These are phyloP conservation scores for Poeciliopsis retropinna DNA, from an alignment of 2,113 vertebrate species.

Conservation along the genomic window DNA sequence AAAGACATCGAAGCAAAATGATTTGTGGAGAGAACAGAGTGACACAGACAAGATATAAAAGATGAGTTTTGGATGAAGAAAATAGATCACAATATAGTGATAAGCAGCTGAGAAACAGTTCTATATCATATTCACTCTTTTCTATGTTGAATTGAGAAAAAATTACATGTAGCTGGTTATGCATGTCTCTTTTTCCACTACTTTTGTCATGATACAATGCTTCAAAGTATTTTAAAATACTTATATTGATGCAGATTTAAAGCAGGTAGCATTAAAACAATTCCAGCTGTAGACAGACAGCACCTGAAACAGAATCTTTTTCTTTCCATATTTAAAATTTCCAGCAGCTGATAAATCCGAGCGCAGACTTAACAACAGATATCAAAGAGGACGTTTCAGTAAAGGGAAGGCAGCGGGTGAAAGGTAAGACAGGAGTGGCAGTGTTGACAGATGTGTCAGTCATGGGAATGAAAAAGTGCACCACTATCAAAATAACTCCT, in stretches of 20 bases:
- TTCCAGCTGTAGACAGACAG: slow-evolving; percentile 38
- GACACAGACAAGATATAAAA: slow-evolving; percentile 31
- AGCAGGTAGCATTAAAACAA: slow-evolving; percentile 27
- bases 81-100: neutral
- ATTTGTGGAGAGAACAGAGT: slow-evolving; percentile 39
- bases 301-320: slow-evolving; percentile 20
- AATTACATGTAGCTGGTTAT: neutral
- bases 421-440: slow-evolving; percentile 49
- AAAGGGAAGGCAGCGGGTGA: slow-evolving; percentile 47
- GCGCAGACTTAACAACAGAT: slow-evolving; percentile 47
- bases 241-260: neutral
- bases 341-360: slow-evolving; percentile 32
- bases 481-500: slow-evolving; percentile 52
- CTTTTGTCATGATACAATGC: neutral
- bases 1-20: slow-evolving; percentile 46
- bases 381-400: slow-evolving; percentile 61
- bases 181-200: neutral
- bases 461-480: slow-evolving; percentile 39
- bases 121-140: neutral
- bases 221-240: neutral
- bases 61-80: slow-evolving; percentile 18
- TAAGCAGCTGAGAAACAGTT: neutral
- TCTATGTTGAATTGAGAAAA: neutral
- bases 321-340: slow-evolving; percentile 9
- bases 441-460: slow-evolving; percentile 67